These are phyloP conservation scores for Nylanderia fulva DNA, from an alignment of 1,140 invertebrate species.

Conservation along the genomic window DNA sequence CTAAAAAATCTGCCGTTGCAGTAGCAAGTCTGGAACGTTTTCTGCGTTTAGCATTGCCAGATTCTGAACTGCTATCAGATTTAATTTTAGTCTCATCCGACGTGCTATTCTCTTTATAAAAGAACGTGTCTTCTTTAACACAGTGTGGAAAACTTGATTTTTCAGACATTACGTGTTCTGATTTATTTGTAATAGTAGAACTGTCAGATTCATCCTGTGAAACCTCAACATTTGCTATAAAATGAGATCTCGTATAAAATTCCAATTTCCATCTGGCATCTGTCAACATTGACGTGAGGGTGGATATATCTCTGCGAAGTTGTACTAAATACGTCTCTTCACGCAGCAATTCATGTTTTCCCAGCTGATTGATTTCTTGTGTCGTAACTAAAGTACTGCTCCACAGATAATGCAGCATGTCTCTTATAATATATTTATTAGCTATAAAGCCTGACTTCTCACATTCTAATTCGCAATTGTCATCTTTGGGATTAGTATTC, in stretches of 20 bases:
- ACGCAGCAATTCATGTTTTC: neutral
- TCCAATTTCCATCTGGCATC: conserved; percentile 80
- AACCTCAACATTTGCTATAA: conserved; percentile 64
- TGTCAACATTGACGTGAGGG: conserved; percentile 64
- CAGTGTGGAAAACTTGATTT: conserved; percentile 62
- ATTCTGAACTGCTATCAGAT: conserved; percentile 77
- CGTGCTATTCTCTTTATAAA: conserved; percentile 72
- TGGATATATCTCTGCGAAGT: conserved; percentile 65
- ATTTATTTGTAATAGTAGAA: neutral
- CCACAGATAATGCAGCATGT: conserved; percentile 74
- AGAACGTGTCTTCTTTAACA: conserved; percentile 65
- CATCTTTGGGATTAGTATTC: conserved; percentile 66
- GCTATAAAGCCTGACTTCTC: conserved; percentile 75
- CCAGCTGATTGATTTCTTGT: conserved; percentile 58
- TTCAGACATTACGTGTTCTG: neutral
- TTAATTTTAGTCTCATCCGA: conserved; percentile 73
- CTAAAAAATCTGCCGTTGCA: conserved; percentile 15
- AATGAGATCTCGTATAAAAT: conserved; percentile 75
- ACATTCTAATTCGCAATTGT: conserved; percentile 18
- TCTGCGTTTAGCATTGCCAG: conserved; percentile 62
- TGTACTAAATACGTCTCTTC: conserved; percentile 66
- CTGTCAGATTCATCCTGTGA: conserved; percentile 31
- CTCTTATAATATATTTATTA: conserved; percentile 79
- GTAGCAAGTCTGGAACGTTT: conserved; percentile 63
- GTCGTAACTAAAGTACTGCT: conserved; percentile 58